Evolutionary conservation across 2,113 vertebrate species (phyloP).

Genomic region (Oplegnathus fasciatus): DNA sequence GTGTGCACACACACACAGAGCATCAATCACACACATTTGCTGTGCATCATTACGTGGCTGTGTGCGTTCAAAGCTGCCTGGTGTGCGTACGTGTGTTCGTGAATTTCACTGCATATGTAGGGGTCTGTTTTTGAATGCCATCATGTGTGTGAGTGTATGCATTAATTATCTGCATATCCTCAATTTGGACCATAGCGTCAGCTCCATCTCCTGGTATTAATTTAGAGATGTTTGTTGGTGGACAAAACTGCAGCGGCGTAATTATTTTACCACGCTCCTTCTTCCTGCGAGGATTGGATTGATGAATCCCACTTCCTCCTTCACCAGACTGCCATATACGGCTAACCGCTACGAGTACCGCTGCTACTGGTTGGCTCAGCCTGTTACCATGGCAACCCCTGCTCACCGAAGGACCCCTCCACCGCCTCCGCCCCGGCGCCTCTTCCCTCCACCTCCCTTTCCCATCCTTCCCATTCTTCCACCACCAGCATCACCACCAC

Average conservation of each 20-base stretch:
- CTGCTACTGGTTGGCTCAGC: conserved; percentile 73
- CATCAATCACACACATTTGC: neutral
- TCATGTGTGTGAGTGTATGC: conserved; percentile 6
- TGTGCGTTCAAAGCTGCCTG: conserved; percentile 9
- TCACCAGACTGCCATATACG: conserved; percentile 68
- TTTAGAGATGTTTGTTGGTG: conserved; percentile 39
- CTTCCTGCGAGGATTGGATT: conserved; percentile 71
- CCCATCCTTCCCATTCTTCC: conserved; percentile 69
- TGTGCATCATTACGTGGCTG: conserved; percentile 15
- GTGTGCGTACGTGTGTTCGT: neutral
- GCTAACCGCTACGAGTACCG: conserved; percentile 56
- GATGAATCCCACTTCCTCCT: conserved; percentile 77
- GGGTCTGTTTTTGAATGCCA: conserved; percentile 1
- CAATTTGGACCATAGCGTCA: neutral
- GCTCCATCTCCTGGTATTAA: conserved; percentile 25
- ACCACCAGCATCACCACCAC: conserved; percentile 49
- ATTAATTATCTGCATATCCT: conserved; percentile 24
- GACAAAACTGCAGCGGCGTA: conserved; percentile 47
- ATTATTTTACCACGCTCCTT: conserved; percentile 65
- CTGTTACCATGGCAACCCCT: conserved; percentile 79
- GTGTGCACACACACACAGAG: neutral
- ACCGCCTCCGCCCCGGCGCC: conserved; percentile 49
- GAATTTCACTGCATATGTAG: conserved; percentile 11
- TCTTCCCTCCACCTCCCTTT: conserved; percentile 58
- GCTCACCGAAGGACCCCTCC: conserved; percentile 64